These are phyloP conservation scores for Sepioteuthis lessoniana DNA, from an alignment of 2,888 invertebrate genomes.

Conservation along the genomic window DNA sequence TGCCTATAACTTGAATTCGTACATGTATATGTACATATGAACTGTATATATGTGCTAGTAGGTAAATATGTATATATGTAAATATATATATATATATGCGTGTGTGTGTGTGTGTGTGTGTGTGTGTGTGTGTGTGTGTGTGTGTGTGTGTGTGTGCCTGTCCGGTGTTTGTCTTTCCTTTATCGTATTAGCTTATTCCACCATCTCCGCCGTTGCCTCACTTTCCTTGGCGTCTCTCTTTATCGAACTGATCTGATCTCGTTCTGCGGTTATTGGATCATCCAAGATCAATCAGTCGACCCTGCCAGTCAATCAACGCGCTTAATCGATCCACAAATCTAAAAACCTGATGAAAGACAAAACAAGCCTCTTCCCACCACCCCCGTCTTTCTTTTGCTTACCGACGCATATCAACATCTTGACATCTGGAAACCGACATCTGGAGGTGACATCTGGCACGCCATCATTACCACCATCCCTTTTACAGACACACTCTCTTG, in stretches of 20 bases:
- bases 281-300: neutral
- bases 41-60: no score
- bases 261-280: conserved; percentile 14
- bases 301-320: neutral
- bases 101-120: no score
- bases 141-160: neutral
- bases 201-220: neutral
- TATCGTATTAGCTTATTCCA: neutral
- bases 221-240: neutral
- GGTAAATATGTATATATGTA: no score
- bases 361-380: no score
- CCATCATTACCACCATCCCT: neutral
- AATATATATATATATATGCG: no score
- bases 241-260: neutral
- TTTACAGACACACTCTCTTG: neutral
- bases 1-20: no score
- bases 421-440: neutral
- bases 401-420: neutral
- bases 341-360: neutral
- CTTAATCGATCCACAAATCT: conserved; percentile 20
- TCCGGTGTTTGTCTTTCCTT: neutral
- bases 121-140: neutral
- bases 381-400: neutral
- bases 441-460: neutral
- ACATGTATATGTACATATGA: no score